phyloP scores from a whole-genome alignment of 2,888 invertebrate genomes.

The Ormyrus thymus region DNA sequence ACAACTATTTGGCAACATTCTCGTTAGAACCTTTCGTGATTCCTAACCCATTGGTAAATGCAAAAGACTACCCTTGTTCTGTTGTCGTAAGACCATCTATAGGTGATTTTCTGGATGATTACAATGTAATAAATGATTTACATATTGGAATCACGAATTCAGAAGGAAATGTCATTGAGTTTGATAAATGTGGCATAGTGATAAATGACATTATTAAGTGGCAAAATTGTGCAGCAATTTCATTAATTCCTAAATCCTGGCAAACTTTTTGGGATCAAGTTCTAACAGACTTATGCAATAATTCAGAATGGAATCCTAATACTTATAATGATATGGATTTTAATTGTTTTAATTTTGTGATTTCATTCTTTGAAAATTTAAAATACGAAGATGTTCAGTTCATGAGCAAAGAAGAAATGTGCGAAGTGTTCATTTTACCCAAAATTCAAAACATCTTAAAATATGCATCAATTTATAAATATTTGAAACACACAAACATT shows the following conservation, averaged over 20 bases:
- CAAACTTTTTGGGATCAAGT: constrained; percentile 67
- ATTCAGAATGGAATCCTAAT: constrained; percentile 81
- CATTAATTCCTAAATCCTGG: constrained; percentile 68
- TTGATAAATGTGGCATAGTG: constrained; percentile 85
- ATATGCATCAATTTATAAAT: constrained; percentile 88
- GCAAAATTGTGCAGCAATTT: constrained; percentile 64
- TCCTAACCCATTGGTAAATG: constrained; percentile 91
- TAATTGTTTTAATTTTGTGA: constrained; percentile 92
- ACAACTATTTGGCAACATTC: constrained; percentile 27
- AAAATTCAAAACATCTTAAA: constrained; percentile 88
- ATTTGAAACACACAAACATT: constrained; percentile 78
- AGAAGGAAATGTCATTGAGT: constrained; percentile 87
- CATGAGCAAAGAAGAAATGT: constrained; percentile 77
- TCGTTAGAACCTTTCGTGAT: constrained; percentile 76
- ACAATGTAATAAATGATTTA: constrained; percentile 87
- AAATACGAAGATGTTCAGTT: constrained; percentile 76
- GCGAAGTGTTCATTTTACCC: constrained; percentile 88
- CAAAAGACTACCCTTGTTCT: constrained; percentile 86
- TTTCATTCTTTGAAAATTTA: constrained; percentile 85
- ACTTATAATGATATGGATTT: constrained; percentile 85
- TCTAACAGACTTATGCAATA: constrained; percentile 75
- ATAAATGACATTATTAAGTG: constrained; percentile 65
- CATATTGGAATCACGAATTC: constrained; percentile 94
- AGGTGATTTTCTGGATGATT: constrained; percentile 91
- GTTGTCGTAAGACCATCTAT: constrained; percentile 91